A percentile compares a stretch with the other conserved stretches of the same genome.
Evolutionary conservation across 2,113 vertebrate species (phyloP).

Genomic region (Lophura nycthemera): DNA sequence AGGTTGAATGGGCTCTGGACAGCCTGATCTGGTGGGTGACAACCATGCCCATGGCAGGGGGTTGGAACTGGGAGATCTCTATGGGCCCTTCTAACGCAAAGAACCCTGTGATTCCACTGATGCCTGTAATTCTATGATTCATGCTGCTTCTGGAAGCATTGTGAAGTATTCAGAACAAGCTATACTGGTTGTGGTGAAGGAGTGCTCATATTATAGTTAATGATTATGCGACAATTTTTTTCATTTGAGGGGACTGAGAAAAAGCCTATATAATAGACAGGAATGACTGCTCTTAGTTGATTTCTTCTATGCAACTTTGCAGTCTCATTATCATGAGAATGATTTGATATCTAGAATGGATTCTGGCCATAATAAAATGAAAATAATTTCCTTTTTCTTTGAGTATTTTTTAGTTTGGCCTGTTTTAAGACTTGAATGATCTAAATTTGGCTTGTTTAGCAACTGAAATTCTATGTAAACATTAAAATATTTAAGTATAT

Average conservation of each 20-base stretch:
- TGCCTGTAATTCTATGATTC: no score
- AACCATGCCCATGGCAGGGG: neutral
- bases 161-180: neutral
- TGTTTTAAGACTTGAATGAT: neutral
- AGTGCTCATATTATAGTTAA: neutral
- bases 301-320: neutral
- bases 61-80: neutral
- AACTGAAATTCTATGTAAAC: neutral
- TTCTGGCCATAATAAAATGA: neutral
- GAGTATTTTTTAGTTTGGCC: neutral
- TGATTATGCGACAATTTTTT: neutral
- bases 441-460: neutral
- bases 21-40: neutral
- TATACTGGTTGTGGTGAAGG: no score
- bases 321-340: neutral
- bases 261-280: neutral
- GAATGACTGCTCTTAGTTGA: neutral
- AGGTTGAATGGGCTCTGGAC: neutral
- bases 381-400: neutral
- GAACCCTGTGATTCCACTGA: no score
- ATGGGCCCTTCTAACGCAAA: neutral
- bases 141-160: neutral
- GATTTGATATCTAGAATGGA: neutral
- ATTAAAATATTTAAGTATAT: neutral
- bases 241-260: neutral